These are phyloP conservation scores for Drosophila navojoa DNA, from an alignment of 1,140 invertebrate species.

Conservation along the genomic window DNA sequence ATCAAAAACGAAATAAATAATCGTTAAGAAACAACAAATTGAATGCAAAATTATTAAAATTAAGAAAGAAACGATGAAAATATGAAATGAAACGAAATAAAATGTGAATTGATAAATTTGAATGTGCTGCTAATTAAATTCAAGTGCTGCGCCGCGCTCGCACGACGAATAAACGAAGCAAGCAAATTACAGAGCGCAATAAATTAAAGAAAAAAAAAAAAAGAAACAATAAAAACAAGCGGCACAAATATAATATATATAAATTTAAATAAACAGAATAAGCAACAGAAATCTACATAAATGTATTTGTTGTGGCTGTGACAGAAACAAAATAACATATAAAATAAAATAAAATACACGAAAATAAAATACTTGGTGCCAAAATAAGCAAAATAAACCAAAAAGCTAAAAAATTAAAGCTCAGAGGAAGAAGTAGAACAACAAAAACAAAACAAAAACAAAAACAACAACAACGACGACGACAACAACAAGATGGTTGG, in stretches of 20 bases:
- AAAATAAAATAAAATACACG: slow-evolving; percentile 37
- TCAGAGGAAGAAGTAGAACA: slow-evolving; percentile 17
- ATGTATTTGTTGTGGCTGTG: slow-evolving; percentile 67
- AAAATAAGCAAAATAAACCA: slow-evolving; percentile 49
- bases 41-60: slow-evolving; percentile 54
- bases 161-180: slow-evolving; percentile 61
- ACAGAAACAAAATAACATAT: slow-evolving; percentile 49
- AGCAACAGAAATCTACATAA: slow-evolving; percentile 77
- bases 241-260: slow-evolving; percentile 27
- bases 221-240: slow-evolving; percentile 44
- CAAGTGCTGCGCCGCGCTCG: slow-evolving; percentile 70
- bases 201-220: slow-evolving; percentile 74
- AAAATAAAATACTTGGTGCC: slow-evolving; percentile 43
- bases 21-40: slow-evolving; percentile 10
- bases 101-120: slow-evolving; percentile 77
- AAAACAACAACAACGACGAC: slow-evolving; percentile 9
- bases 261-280: slow-evolving; percentile 34
- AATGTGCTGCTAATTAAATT: slow-evolving; percentile 78
- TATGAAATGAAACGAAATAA: slow-evolving; percentile 19
- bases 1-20: slow-evolving; percentile 6
- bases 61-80: slow-evolving; percentile 19
- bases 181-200: slow-evolving; percentile 78
- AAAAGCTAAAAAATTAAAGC: slow-evolving; percentile 18
- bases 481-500: slow-evolving; percentile 69
- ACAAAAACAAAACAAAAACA: slow-evolving; percentile 7